Base-by-base conservation (phyloP, 2,888 invertebrate genomes). In the Pammene fasciana region DNA sequence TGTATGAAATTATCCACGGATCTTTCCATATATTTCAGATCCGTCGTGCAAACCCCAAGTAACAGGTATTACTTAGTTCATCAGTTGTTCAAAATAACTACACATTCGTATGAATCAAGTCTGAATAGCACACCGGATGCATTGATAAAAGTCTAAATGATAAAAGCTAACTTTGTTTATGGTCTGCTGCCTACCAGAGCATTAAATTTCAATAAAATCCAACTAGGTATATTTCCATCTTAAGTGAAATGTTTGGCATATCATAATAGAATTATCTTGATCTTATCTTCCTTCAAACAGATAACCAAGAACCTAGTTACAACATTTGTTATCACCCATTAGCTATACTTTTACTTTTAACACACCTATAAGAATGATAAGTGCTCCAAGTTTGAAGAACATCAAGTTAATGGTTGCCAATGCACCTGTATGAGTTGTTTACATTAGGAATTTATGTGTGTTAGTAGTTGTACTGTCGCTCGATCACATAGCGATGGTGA, bases 401-500 rank as follows among this genome's bases (percentile, higher is more conserved):
- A 45, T 16, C 68, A 45, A 59, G 36, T 60, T 46, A 26, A 68
- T 50, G 45, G 60, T 41, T 55, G 46, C 54, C 26, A 55, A 38
- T 54, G 59, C 41, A 26, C 11, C 50, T 52, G 38, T 10, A 56
- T 34, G 43, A 57, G 68, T 70, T 70, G 70, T 70, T 71, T 71
- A 71, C 71, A 71, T 67, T 67, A n/a, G 57, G 67, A 52, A 72
- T 74, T 75, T 74, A 76, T 77, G 76, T 78, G 78, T 79, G 75
- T 76, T 76, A 73, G 78, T 76, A 79, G 80, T 78, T 78, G 80
- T 80, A 79, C 78, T 82, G 82, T 83, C 75, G 82, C 76, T 75
- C 81, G 82, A 82, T 78, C 85, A 87, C 88, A 88, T 88, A 82
- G 86, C 86, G 79, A 82, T 82, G 84, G 89, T 86, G 89, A 89